Base-by-base conservation (phyloP, 2,113 vertebrate species). In the Eupsittula cactorum region DNA sequence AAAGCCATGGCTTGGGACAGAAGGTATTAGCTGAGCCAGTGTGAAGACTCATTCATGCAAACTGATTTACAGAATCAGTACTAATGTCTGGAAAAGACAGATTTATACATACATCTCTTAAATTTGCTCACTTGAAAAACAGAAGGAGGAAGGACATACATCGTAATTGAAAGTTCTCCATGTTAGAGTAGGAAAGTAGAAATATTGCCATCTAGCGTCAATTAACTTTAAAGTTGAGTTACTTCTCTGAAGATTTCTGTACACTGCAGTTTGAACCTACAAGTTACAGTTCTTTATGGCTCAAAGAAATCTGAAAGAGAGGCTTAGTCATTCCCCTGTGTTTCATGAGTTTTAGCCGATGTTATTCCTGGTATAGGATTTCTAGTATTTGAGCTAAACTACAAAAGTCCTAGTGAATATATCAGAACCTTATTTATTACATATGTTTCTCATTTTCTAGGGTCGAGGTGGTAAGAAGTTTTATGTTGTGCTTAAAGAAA, bases 391-490 rank as follows among this genome's bases (percentile, higher is more conserved):
- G 33, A 86, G 46, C 25, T 81, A 52, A 64, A 47, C 6, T 20
- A 15, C 2, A 13, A 44, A 23, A 28, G 27, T 79, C 57, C 44
- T 76, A 15, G 18, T n/a, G 63, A 55, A n/a, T 50, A 25, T 46
- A 39, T 35, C 52, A 65, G 62, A 67, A 44, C 5, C 25, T 90
- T 35, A 35, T 35, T 57, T 35, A 35, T 35, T 59, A 24, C 27
- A 11, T 11, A 28, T 59, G 27, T 68, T 81, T 96, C 73, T 96
- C 11, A 6, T 92, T 96, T 83, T 59, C 81, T 97, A 99, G 99
- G 98, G 99, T 88, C 99, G 99, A 35, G 99, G 99, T 83, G 99
- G 99, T 55, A 99, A 99, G 97, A 99, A 99, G 96, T 99, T 99
- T 97, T 98, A 99, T 96, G 97, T 99, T 55, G 99, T 99, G 95